phyloP scores from a whole-genome alignment of 1,140 invertebrate genomes.

The Drosophila nebulosa region DNA sequence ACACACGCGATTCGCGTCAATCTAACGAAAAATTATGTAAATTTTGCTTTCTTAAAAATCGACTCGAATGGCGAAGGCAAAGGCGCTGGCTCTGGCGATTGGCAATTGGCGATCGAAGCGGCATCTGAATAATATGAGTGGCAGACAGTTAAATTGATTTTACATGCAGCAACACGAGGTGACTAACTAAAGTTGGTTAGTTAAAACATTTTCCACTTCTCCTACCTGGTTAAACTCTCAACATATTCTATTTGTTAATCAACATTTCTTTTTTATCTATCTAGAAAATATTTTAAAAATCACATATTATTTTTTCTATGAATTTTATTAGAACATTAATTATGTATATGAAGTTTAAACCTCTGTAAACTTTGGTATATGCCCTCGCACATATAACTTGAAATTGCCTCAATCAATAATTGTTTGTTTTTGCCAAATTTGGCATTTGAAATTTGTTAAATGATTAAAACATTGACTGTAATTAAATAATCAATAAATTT shows the following conservation, averaged over 20 bases:
- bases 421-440: constrained; percentile 65
- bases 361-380: constrained; percentile 7
- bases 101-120: constrained; percentile 33
- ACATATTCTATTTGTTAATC: too few species aligned
- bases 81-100: too few species aligned
- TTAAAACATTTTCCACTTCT: too few species aligned
- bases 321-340: too few species aligned
- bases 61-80: neutral
- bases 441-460: constrained; percentile 31
- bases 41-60: constrained; percentile 56
- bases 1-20: constrained; percentile 27
- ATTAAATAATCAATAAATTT: constrained; percentile 76
- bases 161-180: constrained; percentile 15
- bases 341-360: too few species aligned
- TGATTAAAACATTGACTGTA: constrained; percentile 43
- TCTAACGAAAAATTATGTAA: constrained; percentile 69
- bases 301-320: too few species aligned
- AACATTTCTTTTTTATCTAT: too few species aligned
- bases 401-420: neutral
- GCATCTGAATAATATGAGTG: constrained; percentile 42
- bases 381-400: neutral
- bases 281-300: too few species aligned
- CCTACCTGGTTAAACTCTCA: too few species aligned
- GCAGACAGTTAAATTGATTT: constrained; percentile 72
- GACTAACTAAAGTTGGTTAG: constrained; percentile 6